phyloP scores from a whole-genome alignment of 2,797 vertebrate species.

The Poeciliopsis infans region DNA sequence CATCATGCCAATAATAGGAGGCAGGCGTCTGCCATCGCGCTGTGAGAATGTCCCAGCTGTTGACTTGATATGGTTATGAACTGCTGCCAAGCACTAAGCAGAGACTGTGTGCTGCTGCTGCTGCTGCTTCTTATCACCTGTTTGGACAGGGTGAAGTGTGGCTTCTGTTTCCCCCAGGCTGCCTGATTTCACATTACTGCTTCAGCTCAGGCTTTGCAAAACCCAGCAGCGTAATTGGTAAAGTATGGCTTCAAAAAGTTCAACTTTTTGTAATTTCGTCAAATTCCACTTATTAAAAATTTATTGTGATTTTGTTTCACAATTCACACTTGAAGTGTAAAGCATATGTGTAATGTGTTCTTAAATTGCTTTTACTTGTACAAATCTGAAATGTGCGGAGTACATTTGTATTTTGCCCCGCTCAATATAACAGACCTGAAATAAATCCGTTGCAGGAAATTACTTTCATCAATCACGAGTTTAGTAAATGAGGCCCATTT shows the following conservation, averaged over 20 bases:
- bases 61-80: conserved; percentile 75
- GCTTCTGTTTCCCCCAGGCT: conserved; percentile 7
- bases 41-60: conserved; percentile 78
- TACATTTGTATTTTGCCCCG: background rate
- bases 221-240: background rate
- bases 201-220: background rate
- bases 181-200: background rate
- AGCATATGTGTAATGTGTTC: background rate
- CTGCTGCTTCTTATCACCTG: conserved; percentile 63
- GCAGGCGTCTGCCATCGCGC: conserved; percentile 34
- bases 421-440: background rate
- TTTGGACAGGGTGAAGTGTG: conserved; percentile 42
- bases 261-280: background rate
- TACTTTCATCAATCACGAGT: background rate
- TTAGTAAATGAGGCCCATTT: background rate
- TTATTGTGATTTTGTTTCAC: background rate
- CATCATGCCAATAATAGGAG: conserved; percentile 60
- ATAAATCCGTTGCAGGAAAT: background rate
- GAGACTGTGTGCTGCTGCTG: conserved; percentile 23
- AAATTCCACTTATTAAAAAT: background rate
- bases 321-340: background rate
- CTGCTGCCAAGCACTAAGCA: conserved; percentile 41
- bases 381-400: background rate
- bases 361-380: background rate
- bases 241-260: background rate